Evolutionary conservation across 2,797 vertebrate genomes (phyloP), one percentile per base, ranked within the genome.

Genomic region (Enteromius argenteus): DNA sequence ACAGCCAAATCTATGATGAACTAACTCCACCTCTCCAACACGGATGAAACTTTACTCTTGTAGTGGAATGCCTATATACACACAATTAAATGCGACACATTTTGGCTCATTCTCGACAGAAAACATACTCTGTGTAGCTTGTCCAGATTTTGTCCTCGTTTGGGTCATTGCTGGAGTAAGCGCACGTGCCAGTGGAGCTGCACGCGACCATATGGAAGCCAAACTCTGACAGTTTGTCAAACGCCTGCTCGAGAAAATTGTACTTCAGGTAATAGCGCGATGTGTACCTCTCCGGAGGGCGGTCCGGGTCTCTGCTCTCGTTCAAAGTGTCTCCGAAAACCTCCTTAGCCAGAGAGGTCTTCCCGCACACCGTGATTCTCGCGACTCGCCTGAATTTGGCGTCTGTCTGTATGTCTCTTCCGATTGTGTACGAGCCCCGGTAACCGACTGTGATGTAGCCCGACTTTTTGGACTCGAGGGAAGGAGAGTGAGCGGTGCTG

Each of bases 101-200:
- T 68, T 21, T 11, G 23, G 49, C 76, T 96, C 95, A 98, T 90
- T 98, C 96, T 92, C 96, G 95, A 85, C 96, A 97, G 93, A 98
- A 99, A 90, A 98, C 97, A 77, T 98, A 98, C 92, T 99, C 97
- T 44, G 97, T 98, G 93, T 98, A 98, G 94, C 97, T 98, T 74
- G 97, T 98, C 97, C 97, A 99, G 86, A 98, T 96, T 94, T 97
- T 98, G 95, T 98, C 97, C 69, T 98, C 97, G 87, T 94, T 96
- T 80, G 97, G 97, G 68, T 99, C 97, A 5, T 91, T 96, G 32
- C 97, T 97, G 92, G 96, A 96, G 87, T 96, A 97, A 71, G 96
- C 96, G 91, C 97, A 98, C 82, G 96, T 98, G 87, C 97, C 97
- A 0, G 97, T 97, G 89, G 97, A 98, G 92, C 96, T 98, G 92